Base-by-base conservation (phyloP, 2,797 vertebrate genomes). In the Lophius americanus region DNA sequence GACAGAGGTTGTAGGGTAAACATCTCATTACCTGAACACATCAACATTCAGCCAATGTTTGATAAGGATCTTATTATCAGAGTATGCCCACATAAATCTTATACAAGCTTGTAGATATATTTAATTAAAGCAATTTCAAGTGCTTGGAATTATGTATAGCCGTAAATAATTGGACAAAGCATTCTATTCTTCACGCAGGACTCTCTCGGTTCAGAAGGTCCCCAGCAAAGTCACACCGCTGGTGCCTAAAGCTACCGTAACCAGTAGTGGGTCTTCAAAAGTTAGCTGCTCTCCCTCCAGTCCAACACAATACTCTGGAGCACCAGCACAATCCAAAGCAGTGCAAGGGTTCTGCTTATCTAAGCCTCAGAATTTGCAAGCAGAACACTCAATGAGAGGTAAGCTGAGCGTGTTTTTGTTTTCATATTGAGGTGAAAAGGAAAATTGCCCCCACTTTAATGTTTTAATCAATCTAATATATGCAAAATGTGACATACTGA, bases 161-260 rank as follows among this genome's bases (percentile, higher is more conserved):
- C 23, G 55, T 52, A 7, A 53, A 1, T 1, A 37, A 4, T 11
- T 49, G 8, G 7, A 36, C 6, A 32, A 58, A 1, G 42, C 44
- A n/a, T 47, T 60, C 6, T 50, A 0, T 85, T 83, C 37, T 32
- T 14, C 46, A 44, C 59, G 41, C 67, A 88, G 89, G 50, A 12
- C 51, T 12, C 11, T 61, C 13, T 33, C 52, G 44, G 13, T 61
- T 72, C 73, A 64, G 14, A 37, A 41, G 42, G 46, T 47, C 36
- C 51, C 46, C 32, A 54, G 38, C 53, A 57, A 54, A 2, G 41
- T 9, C 43, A 61, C 4, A 57, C 14, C 38, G 1, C 4, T 0
- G 13, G 11, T 38, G 1, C 50, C 54, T 33, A 52, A 77, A 60
- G 68, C 56, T 35, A 11, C 23, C 7, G 8, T 68, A 51, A 65